A percentile compares a stretch with the other conserved stretches of the same genome.
phyloP scores from a whole-genome alignment of 2,113 vertebrate species.

The Thalassoma bifasciatum region DNA sequence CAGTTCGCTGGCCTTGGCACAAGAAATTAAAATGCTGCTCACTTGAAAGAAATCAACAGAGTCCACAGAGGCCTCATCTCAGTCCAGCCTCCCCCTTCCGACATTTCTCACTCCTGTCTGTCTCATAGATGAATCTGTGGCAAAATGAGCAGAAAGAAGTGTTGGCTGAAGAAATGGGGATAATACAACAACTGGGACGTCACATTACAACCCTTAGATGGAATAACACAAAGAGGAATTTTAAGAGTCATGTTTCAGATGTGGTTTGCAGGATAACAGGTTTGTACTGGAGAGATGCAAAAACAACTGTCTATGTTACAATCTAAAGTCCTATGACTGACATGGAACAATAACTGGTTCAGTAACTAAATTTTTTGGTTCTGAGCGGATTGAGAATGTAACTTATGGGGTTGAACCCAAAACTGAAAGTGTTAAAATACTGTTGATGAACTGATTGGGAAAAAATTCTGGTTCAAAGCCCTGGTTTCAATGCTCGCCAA shows the following conservation, averaged over 20 bases:
- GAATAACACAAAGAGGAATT: not conserved
- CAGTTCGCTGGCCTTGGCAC: conserved; percentile 29
- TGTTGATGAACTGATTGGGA: no score
- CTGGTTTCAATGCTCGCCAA: not conserved
- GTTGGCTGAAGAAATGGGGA: not conserved
- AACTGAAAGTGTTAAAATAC: no score
- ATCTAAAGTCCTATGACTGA: no score
- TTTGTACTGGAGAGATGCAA: not conserved
- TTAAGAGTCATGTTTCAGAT: not conserved
- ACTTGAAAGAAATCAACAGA: conserved; percentile 50
- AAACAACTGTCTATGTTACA: not conserved
- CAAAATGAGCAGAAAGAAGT: conserved; percentile 25
- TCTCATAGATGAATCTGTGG: conserved; percentile 31
- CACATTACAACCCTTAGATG: not conserved
- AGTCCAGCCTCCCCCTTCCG: not conserved
- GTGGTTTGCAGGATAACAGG: no score
- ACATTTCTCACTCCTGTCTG: conserved; percentile 14
- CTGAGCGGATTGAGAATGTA: no score
- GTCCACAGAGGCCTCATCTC: conserved; percentile 43
- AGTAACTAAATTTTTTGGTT: no score
- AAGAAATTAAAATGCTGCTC: conserved; percentile 60
- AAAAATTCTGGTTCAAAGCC: no score
- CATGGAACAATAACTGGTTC: no score
- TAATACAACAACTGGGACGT: not conserved
- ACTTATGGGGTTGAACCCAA: not conserved